Percentiles rank a stretch among this genome's conserved stretches.
Evolutionary conservation across 92 coral and sea anemone genomes (phyloP).

Genomic region (Ricordea florida): DNA sequence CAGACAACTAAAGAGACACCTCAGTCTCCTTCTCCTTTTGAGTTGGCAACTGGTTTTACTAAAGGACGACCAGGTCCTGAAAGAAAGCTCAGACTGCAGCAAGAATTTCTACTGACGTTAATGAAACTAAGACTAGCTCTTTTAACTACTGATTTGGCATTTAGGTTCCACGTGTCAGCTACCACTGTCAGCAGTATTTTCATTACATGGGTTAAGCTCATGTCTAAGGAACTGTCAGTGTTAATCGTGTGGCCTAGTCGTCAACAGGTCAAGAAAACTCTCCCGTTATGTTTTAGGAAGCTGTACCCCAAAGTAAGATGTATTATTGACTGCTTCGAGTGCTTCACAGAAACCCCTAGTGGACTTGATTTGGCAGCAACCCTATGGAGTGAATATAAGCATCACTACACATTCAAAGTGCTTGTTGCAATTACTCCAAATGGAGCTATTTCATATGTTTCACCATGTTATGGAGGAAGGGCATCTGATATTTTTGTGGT

Average conservation of each 20-base stretch:
- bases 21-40: constrained; percentile 25
- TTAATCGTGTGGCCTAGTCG: constrained; percentile 64
- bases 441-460: constrained; percentile 39
- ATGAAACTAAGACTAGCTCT: constrained; percentile 56
- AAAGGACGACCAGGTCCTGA: constrained; percentile 36
- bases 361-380: constrained; percentile 67
- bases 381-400: constrained; percentile 76
- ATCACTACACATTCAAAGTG: constrained; percentile 52
- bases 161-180: too few species aligned
- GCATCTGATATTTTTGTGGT: constrained; percentile 30
- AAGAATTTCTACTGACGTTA: constrained; percentile 54
- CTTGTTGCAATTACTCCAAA: constrained; percentile 42
- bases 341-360: constrained; percentile 69
- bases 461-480: constrained; percentile 29
- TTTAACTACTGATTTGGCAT: too few species aligned
- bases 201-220: constrained; percentile 57
- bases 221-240: constrained; percentile 64
- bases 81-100: constrained; percentile 34
- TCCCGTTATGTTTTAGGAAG: constrained; percentile 49
- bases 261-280: constrained; percentile 51
- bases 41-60: constrained; percentile 5
- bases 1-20: constrained; percentile 52
- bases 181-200: too few species aligned
- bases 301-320: constrained; percentile 60
- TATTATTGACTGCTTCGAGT: constrained; percentile 68